Evolutionary conservation across 2,113 vertebrate genomes (phyloP).

Genomic region (Centropristis striata): DNA sequence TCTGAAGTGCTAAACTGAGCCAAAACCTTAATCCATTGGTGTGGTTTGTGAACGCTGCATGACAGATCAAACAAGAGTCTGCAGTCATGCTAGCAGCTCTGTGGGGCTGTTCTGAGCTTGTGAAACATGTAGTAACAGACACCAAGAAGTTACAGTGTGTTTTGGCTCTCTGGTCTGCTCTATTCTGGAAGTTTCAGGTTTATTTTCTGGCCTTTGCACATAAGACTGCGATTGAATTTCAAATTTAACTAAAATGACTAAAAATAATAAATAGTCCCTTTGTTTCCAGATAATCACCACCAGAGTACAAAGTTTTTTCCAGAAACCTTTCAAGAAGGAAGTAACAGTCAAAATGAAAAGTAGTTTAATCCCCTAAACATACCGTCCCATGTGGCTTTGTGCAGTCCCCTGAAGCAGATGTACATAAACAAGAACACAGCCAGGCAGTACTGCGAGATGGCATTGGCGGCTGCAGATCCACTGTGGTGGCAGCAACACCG

Average conservation of each 20-base stretch:
- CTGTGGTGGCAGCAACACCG: conserved; percentile 71
- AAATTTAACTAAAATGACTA: too few species aligned
- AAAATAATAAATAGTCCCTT: neutral
- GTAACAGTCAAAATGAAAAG: neutral
- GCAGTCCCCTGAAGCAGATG: conserved; percentile 85
- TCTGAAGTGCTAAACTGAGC: neutral
- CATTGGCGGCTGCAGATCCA: conserved; percentile 91
- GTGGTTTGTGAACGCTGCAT: too few species aligned
- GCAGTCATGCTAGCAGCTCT: neutral
- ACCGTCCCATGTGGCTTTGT: conserved; percentile 91
- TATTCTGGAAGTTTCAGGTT: too few species aligned
- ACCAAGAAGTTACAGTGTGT: too few species aligned
- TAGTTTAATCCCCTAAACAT: conserved; percentile 13
- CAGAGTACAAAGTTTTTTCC: neutral
- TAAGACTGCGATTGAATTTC: too few species aligned
- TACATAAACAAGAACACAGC: conserved; percentile 85
- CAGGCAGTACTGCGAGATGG: conserved; percentile 88
- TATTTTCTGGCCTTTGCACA: too few species aligned
- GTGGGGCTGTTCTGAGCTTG: neutral
- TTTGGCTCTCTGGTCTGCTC: too few species aligned
- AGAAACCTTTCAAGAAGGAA: neutral
- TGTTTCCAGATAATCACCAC: neutral
- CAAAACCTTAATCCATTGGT: neutral
- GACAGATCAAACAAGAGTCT: neutral
- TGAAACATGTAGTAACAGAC: neutral